These are phyloP conservation scores for Amblyjoppa proteus DNA, from an alignment of 2,888 invertebrate species.

Conservation along the genomic window DNA sequence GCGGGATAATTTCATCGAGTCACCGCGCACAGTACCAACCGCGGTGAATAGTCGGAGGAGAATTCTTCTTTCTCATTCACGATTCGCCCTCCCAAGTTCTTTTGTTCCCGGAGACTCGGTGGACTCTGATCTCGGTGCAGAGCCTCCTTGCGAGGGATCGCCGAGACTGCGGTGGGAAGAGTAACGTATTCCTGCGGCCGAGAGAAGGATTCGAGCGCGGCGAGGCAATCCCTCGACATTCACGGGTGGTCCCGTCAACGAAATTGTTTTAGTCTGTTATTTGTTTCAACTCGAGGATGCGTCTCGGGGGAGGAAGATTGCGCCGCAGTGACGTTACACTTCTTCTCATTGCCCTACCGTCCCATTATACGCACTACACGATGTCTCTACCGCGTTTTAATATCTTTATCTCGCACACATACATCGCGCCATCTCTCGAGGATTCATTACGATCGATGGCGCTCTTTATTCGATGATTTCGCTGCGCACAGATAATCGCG, in stretches of 20 bases:
- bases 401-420: conserved; percentile 23
- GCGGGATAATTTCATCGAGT: conserved; percentile 30
- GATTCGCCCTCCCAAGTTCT: conserved; percentile 30
- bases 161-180: not conserved
- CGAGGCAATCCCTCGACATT: conserved; percentile 50
- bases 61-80: conserved; percentile 45
- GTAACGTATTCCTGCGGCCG: conserved; percentile 37
- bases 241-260: conserved; percentile 65
- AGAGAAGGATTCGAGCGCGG: conserved; percentile 27
- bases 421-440: not conserved
- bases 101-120: conserved; percentile 35
- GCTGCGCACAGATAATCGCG: not conserved
- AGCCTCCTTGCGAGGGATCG: conserved; percentile 30
- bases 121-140: conserved; percentile 12
- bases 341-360: conserved; percentile 38
- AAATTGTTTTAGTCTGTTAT: conserved; percentile 65
- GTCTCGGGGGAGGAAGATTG: conserved; percentile 50
- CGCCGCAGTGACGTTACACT: conserved; percentile 60
- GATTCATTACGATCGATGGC: conserved; percentile 42
- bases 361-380: not conserved
- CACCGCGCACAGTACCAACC: conserved; percentile 6
- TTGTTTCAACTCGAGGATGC: conserved; percentile 63
- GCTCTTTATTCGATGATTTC: conserved; percentile 4
- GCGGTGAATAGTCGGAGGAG: conserved; percentile 34
- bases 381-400: not conserved